Evolutionary conservation across 2,888 invertebrate genomes (phyloP).

Genomic region (Dasypolia templi): DNA sequence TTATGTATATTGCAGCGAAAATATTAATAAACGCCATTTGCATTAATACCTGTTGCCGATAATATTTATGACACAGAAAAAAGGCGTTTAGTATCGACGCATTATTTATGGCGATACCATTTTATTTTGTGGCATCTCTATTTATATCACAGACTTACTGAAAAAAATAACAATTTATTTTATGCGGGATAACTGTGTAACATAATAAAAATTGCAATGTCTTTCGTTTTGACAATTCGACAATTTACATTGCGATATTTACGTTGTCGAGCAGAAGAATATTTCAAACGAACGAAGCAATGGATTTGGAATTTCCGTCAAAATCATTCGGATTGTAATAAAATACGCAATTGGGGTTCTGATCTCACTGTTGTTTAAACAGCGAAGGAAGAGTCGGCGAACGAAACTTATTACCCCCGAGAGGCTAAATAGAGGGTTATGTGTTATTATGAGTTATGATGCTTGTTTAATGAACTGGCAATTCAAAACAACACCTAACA

Average conservation of each 20-base stretch:
- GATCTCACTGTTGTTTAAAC: constrained; percentile 37
- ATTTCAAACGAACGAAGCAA: neutral
- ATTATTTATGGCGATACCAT: constrained; percentile 10
- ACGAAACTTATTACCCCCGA: constrained; percentile 45
- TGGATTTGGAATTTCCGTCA: too few species aligned
- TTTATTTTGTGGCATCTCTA: neutral
- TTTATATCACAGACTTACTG: neutral
- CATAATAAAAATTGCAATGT: neutral
- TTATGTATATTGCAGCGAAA: too few species aligned
- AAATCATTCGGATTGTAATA: too few species aligned
- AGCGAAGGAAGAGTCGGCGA: constrained; percentile 43
- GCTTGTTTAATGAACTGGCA: constrained; percentile 54
- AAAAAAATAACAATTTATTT: constrained; percentile 13
- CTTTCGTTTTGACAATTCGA: neutral
- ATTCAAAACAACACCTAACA: constrained; percentile 35
- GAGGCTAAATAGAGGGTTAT: constrained; percentile 52
- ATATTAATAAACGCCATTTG: neutral
- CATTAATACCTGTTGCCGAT: constrained; percentile 19
- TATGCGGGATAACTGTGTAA: neutral
- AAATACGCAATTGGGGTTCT: neutral
- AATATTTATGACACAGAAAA: constrained; percentile 15
- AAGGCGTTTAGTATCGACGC: neutral
- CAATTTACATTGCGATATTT: neutral
- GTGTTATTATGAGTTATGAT: constrained; percentile 61
- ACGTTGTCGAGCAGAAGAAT: neutral